Percentiles rank a stretch among this genome's conserved stretches.
Evolutionary conservation across 2,113 vertebrate genomes (phyloP).

Genomic region (Terrapene triunguis): DNA sequence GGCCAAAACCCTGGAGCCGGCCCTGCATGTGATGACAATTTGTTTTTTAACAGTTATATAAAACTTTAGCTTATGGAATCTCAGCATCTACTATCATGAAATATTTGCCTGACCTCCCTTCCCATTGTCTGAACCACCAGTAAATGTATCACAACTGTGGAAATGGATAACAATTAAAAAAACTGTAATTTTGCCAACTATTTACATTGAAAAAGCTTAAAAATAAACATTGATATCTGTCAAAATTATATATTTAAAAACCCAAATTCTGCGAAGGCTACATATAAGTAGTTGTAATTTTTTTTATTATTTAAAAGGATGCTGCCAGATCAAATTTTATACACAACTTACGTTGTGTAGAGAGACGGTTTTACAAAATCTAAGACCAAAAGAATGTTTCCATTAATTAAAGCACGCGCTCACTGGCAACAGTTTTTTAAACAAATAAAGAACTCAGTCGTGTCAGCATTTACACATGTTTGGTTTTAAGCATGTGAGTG

Average conservation of each 20-base stretch:
- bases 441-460: not conserved
- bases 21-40: not conserved
- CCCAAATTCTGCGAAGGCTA: not conserved
- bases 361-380: not conserved
- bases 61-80: not conserved
- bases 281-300: not conserved
- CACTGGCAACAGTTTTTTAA: not conserved
- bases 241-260: not conserved
- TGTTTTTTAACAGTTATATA: not conserved
- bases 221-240: not conserved
- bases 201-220: not conserved
- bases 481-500: not conserved
- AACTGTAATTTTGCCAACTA: not conserved
- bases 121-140: not conserved
- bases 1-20: too few relatives aligned
- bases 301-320: not conserved
- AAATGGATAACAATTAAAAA: not conserved
- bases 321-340: not conserved
- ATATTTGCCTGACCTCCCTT: not conserved
- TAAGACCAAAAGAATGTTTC: not conserved
- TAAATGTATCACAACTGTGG: not conserved
- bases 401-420: not conserved
- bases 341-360: not conserved
- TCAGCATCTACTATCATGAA: not conserved
- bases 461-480: not conserved